phyloP scores from a whole-genome alignment of 2,113 vertebrate genomes.

The Chrysemys picta region DNA sequence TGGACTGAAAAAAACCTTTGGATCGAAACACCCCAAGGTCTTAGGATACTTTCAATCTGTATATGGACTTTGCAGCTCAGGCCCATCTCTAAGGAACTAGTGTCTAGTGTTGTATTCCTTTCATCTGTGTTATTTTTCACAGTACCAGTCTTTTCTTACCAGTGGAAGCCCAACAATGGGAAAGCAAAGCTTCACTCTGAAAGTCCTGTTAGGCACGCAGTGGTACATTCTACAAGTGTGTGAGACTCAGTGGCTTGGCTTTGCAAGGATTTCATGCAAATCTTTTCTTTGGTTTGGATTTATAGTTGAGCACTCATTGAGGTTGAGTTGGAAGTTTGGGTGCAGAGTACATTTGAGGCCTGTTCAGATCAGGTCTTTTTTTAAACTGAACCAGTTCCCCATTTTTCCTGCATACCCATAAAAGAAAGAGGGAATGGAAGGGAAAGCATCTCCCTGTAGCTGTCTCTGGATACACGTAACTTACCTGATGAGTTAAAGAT shows the following conservation, averaged over 20 bases:
- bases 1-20: not conserved
- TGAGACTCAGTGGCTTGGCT: not conserved
- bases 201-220: not conserved
- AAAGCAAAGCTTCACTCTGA: not conserved
- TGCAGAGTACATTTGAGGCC: not conserved
- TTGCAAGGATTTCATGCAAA: not conserved
- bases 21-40: not conserved
- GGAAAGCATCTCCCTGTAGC: not conserved
- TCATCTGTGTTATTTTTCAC: not conserved
- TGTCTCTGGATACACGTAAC: not conserved
- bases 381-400: not conserved
- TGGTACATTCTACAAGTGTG: not conserved
- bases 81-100: not conserved
- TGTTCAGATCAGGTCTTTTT: not conserved
- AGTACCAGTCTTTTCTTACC: not conserved
- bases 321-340: not conserved
- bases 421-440: not conserved
- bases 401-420: not conserved
- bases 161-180: not conserved
- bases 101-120: not conserved
- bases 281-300: not conserved
- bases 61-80: not conserved
- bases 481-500: not conserved
- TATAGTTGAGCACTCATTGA: not conserved
- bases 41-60: not conserved